A percentile compares a stretch with the other conserved stretches of the same genome.
Conservation (phyloP, 2,797 vertebrate genomes). For the Onychomys leucogaster region DNA sequence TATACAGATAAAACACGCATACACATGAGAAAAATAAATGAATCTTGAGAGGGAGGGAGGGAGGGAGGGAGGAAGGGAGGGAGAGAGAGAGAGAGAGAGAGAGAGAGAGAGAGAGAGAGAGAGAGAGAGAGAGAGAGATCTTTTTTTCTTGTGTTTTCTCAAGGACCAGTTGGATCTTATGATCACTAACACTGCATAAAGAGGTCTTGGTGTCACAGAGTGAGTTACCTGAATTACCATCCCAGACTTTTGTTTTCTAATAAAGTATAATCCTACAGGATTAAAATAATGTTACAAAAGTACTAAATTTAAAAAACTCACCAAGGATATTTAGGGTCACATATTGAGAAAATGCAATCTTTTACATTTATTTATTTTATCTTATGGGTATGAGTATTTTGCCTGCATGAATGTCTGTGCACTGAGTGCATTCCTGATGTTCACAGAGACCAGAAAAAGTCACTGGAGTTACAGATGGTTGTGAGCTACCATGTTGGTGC, state of each 20-base stretch:
- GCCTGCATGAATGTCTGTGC: too few species aligned
- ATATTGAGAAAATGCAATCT: constrained; percentile 28
- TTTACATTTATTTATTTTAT: neutral
- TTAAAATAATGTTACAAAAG: constrained; percentile 30
- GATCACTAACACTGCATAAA: neutral
- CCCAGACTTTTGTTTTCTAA: neutral
- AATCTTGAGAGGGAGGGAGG: neutral
- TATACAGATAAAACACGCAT: neutral
- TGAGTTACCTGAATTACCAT: neutral
- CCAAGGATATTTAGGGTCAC: neutral
- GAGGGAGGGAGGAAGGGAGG: neutral
- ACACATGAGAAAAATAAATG: neutral
- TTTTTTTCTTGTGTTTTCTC: neutral
- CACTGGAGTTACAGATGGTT: neutral
- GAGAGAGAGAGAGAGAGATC: neutral
- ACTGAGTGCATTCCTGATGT: neutral
- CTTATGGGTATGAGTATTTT: neutral
- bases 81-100: neutral
- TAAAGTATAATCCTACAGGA: neutral
- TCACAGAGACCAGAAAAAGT: neutral
- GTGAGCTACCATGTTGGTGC: neutral
- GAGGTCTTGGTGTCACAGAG: neutral
- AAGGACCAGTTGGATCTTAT: neutral
- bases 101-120: neutral
- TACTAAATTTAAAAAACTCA: neutral